Conservation (phyloP, 2,113 vertebrate genomes). For the Apus apus region DNA sequence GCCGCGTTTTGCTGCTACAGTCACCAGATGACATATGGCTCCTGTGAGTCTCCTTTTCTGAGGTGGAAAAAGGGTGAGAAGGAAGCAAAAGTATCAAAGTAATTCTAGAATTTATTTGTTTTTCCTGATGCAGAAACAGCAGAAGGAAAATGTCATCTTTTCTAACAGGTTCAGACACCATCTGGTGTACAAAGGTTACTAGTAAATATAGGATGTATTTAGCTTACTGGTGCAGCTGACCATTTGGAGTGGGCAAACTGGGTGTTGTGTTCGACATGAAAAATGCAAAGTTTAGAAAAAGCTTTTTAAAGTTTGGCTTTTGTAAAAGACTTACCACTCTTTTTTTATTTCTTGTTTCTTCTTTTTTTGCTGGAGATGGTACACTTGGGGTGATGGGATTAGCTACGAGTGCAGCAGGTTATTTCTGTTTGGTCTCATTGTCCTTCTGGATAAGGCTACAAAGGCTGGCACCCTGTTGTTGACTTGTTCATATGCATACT, state of each 20-base stretch:
- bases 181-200: background rate
- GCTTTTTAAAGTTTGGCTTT: background rate
- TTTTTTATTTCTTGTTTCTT: background rate
- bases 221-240: background rate
- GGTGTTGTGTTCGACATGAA: background rate
- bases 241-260: background rate
- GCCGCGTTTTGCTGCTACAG: background rate
- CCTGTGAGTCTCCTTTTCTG: slow-evolving; percentile 21
- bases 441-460: background rate
- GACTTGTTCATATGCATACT: background rate
- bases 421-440: background rate
- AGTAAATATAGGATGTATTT: background rate
- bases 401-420: background rate
- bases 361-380: background rate
- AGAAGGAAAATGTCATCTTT: background rate
- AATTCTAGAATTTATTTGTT: background rate
- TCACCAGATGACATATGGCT: slow-evolving; percentile 39
- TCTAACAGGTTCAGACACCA: background rate
- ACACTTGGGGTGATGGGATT: background rate
- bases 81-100: background rate
- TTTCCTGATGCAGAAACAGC: background rate
- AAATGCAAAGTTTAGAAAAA: background rate
- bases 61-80: background rate
- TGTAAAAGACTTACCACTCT: background rate
- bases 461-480: background rate